Conservation (phyloP, 2,797 vertebrate species). For the Gymnopithys bicolor region DNA sequence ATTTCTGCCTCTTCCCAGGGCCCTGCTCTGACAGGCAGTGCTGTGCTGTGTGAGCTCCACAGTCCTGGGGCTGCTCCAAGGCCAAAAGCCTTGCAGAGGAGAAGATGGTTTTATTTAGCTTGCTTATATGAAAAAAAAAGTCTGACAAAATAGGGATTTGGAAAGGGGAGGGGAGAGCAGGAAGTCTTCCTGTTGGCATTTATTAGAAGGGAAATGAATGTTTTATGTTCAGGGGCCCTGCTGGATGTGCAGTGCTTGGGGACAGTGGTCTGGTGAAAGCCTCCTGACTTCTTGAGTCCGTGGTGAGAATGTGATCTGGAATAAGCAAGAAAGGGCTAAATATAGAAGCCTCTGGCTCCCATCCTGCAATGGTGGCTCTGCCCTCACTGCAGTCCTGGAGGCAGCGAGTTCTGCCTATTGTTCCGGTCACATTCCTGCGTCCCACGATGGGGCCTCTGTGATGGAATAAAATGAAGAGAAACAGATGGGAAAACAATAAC, state of each 20-base stretch:
- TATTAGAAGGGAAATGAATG: constrained; percentile 43
- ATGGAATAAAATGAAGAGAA: constrained; percentile 67
- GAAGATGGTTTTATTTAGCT: constrained; percentile 41
- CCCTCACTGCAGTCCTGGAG: constrained; percentile 42
- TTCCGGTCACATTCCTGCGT: constrained; percentile 62
- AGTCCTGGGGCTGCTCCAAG: not conserved
- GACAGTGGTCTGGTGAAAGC: constrained; percentile 15
- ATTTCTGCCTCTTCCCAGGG: not conserved
- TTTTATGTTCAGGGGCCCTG: constrained; percentile 7
- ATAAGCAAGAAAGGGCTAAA: constrained; percentile 58
- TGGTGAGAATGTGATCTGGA: constrained; percentile 34
- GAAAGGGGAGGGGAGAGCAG: not conserved
- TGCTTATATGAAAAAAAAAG: not conserved
- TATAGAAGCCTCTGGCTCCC: constrained; percentile 50
- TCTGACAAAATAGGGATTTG: constrained; percentile 22
- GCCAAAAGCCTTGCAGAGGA: not conserved
- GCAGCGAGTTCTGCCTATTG: constrained; percentile 65
- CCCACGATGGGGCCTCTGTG: constrained; percentile 52
- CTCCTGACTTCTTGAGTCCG: not conserved
- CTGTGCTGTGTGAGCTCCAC: rapidly evolving
- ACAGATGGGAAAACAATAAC: constrained; percentile 69
- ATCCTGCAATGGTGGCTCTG: constrained; percentile 9
- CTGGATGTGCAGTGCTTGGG: not conserved
- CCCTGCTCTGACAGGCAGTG: not conserved
- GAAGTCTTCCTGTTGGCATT: constrained; percentile 57